Conservation (phyloP, 2,888 invertebrate species). For the Acleris sparsana region DNA sequence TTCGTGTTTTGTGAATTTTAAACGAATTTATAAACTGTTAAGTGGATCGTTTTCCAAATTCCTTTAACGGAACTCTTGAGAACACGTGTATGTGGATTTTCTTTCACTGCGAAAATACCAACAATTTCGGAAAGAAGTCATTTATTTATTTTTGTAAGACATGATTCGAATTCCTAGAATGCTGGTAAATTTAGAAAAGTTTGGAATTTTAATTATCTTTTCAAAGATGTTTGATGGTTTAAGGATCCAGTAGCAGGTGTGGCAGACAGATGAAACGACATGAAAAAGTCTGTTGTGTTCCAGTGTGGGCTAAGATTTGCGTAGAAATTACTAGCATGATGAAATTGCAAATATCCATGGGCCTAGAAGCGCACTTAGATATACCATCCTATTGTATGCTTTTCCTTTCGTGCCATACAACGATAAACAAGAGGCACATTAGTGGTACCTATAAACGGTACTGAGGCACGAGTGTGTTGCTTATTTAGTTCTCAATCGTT, state of each 20-base stretch:
- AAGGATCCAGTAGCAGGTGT: too few relatives aligned
- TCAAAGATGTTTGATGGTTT: conserved; percentile 2
- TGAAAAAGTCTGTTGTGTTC: too few relatives aligned
- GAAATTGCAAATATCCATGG: too few relatives aligned
- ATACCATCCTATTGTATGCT: not conserved
- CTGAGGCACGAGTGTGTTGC: not conserved
- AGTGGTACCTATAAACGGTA: not conserved
- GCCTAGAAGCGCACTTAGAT: too few relatives aligned
- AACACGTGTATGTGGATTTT: not conserved
- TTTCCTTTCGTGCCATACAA: too few relatives aligned
- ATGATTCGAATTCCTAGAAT: conserved; percentile 3
- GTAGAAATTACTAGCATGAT: too few relatives aligned
- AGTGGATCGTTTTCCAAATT: too few relatives aligned
- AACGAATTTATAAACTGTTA: too few relatives aligned
- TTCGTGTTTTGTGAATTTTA: too few relatives aligned
- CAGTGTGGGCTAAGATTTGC: too few relatives aligned
- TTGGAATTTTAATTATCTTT: conserved; percentile 25
- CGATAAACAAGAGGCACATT: too few relatives aligned
- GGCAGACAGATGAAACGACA: too few relatives aligned
- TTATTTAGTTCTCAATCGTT: not conserved
- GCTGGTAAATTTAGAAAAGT: conserved; percentile 18
- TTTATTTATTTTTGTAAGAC: conserved; percentile 28
- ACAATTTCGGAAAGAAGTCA: conserved; percentile 15
- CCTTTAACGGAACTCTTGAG: not conserved
- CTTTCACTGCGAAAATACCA: conserved; percentile 17